Conservation (phyloP, 2,797 vertebrate genomes). For the Lophius americanus region DNA sequence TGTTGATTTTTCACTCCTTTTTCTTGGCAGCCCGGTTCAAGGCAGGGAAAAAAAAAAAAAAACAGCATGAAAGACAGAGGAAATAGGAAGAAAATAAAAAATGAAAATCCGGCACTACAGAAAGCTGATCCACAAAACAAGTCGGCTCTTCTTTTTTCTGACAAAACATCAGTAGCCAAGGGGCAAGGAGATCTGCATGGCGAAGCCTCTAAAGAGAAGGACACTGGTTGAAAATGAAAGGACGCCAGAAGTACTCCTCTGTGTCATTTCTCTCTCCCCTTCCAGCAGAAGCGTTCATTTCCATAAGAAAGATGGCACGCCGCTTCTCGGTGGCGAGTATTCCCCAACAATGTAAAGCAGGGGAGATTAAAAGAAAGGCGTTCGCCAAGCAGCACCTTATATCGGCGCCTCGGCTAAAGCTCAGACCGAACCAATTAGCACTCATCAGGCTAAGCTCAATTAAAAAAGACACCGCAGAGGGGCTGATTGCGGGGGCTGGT, state of each 20-base stretch:
- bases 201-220: conserved; percentile 93
- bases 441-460: conserved; percentile 89
- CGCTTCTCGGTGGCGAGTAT: conserved; percentile 95
- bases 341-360: conserved; percentile 90
- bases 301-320: conserved; percentile 98
- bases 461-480: conserved; percentile 85
- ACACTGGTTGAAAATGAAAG: conserved; percentile 92
- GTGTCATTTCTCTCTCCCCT: conserved; percentile 69
- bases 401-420: conserved; percentile 87
- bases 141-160: conserved; percentile 89
- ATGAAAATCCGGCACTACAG: conserved; percentile 74
- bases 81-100: conserved; percentile 27
- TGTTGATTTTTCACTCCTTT: conserved; percentile 69
- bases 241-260: conserved; percentile 84
- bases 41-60: conserved; percentile 66
- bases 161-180: conserved; percentile 97
- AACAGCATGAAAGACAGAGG: conserved; percentile 58
- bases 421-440: conserved; percentile 94
- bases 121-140: conserved; percentile 95
- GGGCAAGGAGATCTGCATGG: conserved; percentile 94
- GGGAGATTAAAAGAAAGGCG: conserved; percentile 93
- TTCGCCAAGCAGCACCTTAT: conserved; percentile 90
- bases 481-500: conserved; percentile 82
- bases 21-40: conserved; percentile 80
- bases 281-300: conserved; percentile 92